Percentiles rank a stretch among this genome's conserved stretches.
Conservation (phyloP, 1,140 invertebrate genomes). For the Eubasilissa regina region DNA sequence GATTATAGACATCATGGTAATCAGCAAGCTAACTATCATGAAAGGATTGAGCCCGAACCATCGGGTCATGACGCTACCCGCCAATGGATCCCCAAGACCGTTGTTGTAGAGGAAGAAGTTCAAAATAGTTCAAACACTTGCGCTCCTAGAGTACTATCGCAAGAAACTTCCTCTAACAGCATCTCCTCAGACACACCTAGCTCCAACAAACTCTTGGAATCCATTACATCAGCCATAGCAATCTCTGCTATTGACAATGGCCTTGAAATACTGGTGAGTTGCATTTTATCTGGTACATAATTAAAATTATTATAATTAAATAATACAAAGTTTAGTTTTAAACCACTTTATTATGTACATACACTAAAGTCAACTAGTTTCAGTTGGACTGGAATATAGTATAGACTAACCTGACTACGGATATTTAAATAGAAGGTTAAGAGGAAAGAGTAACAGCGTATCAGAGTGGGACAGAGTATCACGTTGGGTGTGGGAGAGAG, state of each 20-base stretch:
- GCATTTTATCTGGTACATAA: too few relatives aligned
- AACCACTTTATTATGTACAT: too few relatives aligned
- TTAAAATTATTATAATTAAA: too few relatives aligned
- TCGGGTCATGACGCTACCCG: slow-evolving; percentile 4
- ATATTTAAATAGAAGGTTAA: too few relatives aligned
- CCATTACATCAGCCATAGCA: slow-evolving; percentile 24
- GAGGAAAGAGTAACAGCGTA: too few relatives aligned
- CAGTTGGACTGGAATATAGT: too few relatives aligned
- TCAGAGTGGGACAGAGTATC: too few relatives aligned
- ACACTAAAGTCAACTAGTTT: too few relatives aligned
- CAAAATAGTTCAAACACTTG: not conserved
- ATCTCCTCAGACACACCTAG: slow-evolving; percentile 14
- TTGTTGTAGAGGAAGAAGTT: slow-evolving; percentile 13
- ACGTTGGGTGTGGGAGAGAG: too few relatives aligned
- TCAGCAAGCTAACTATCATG: slow-evolving; percentile 24
- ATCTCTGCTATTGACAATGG: slow-evolving; percentile 13
- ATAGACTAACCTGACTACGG: too few relatives aligned
- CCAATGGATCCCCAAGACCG: slow-evolving; percentile 14
- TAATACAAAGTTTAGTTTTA: too few relatives aligned
- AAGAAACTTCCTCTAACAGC: slow-evolving; percentile 28
- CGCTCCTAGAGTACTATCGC: not conserved
- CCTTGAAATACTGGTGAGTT: slow-evolving; percentile 29
- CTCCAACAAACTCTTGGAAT: slow-evolving; percentile 44
- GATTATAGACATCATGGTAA: slow-evolving; percentile 19
- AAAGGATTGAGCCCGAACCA: not conserved